A percentile compares a stretch with the other conserved stretches of the same genome.
phyloP scores from a whole-genome alignment of 2,888 invertebrate species.

The Heliconius sara region DNA sequence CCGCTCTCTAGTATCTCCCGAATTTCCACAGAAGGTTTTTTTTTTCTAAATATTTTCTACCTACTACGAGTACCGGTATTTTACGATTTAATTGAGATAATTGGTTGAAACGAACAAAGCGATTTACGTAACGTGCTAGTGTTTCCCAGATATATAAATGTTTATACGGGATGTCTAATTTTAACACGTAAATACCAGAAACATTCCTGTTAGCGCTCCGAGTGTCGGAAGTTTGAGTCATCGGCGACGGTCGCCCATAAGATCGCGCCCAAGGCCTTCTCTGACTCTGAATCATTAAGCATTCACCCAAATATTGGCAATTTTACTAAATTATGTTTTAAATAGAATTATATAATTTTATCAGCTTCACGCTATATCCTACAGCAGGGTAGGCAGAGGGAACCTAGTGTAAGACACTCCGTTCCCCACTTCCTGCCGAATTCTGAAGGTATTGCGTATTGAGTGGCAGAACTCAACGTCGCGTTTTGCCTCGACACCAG shows the following conservation, averaged over 20 bases:
- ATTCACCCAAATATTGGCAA: conserved; percentile 14
- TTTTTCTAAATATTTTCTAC: too few relatives aligned
- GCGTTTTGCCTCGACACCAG: too few relatives aligned
- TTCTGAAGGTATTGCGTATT: too few relatives aligned
- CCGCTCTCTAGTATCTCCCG: too few relatives aligned
- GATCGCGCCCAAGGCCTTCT: conserved; percentile 52
- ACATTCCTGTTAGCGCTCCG: conserved; percentile 54
- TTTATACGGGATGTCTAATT: conserved; percentile 40
- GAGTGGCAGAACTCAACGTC: too few relatives aligned
- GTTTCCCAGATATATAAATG: conserved; percentile 12
- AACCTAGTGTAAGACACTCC: too few relatives aligned
- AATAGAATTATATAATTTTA: too few relatives aligned
- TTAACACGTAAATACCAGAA: conserved; percentile 48
- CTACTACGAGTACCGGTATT: background rate
- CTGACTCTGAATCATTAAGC: conserved; percentile 39
- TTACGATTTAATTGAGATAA: background rate
- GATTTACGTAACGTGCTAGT: conserved; percentile 28
- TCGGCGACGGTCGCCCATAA: conserved; percentile 37
- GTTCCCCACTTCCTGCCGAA: too few relatives aligned
- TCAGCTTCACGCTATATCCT: too few relatives aligned
- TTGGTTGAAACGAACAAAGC: conserved; percentile 16
- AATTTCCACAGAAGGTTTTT: too few relatives aligned
- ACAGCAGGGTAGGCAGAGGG: too few relatives aligned
- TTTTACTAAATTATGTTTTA: background rate
- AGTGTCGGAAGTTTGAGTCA: conserved; percentile 68